phyloP scores from a whole-genome alignment of 2,888 invertebrate species.

The Drosophila setosimentum region DNA sequence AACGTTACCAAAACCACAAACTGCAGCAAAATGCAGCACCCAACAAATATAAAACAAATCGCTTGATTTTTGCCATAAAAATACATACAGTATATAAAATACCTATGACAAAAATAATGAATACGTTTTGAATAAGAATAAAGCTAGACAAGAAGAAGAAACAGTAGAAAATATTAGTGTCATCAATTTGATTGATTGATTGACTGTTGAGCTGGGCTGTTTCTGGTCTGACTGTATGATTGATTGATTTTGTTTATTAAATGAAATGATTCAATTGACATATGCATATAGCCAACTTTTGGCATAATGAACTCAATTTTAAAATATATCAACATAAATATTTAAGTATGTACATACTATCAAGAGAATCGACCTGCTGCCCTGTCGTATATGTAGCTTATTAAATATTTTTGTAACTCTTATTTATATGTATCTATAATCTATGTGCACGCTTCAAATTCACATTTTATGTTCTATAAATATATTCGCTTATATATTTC shows the following conservation, averaged over 20 bases:
- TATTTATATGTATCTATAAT: conserved; percentile 25
- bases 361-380: conserved; percentile 5
- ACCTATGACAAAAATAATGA: conserved; percentile 12
- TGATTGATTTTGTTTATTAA: conserved; percentile 71
- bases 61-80: conserved; percentile 23
- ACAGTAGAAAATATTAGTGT: conserved; percentile 40
- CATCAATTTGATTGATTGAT: conserved; percentile 64
- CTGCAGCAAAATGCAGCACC: conserved; percentile 53
- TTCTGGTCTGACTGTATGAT: conserved; percentile 56
- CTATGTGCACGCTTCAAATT: conserved; percentile 30
- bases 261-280: conserved; percentile 56
- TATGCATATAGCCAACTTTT: conserved; percentile 47
- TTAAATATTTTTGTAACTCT: conserved; percentile 49
- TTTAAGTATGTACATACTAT: conserved; percentile 13
- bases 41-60: conserved; percentile 25
- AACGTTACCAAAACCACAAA: conserved; percentile 30
- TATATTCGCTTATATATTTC: conserved; percentile 22
- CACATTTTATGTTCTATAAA: conserved; percentile 8
- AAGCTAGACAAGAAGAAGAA: conserved; percentile 8
- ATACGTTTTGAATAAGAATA: conserved; percentile 32
- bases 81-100: conserved; percentile 17
- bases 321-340: conserved; percentile 16
- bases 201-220: conserved; percentile 50
- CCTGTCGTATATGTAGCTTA: conserved; percentile 38
- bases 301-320: conserved; percentile 53